Percentiles rank a stretch among this genome's conserved stretches.
Conservation (phyloP, 2,113 vertebrate species). For the Anhinga anhinga region DNA sequence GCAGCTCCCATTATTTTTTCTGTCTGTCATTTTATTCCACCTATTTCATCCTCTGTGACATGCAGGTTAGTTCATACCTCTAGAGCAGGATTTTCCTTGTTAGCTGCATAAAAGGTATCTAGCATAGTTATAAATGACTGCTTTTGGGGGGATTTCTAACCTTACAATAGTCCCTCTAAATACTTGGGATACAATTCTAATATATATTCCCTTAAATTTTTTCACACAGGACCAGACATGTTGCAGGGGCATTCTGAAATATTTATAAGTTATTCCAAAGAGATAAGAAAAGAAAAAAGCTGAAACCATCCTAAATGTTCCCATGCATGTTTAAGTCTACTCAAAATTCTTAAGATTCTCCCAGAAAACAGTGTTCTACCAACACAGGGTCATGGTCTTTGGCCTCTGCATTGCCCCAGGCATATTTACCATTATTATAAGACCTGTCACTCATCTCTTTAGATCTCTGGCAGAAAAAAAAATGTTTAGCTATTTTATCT, state of each 20-base stretch:
- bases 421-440: conserved; percentile 70
- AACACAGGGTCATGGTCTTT: conserved; percentile 60
- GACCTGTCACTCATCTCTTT: conserved; percentile 64
- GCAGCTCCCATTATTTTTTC: not conserved
- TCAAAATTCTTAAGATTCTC: conserved; percentile 64
- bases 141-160: not conserved
- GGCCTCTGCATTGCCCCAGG: conserved; percentile 52
- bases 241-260: not conserved
- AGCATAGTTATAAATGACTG: not conserved
- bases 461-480: conserved; percentile 50
- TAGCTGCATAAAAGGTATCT: not conserved
- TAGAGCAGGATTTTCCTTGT: not conserved
- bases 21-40: not conserved
- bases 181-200: not conserved
- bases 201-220: not conserved
- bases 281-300: conserved; percentile 46
- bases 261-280: conserved; percentile 48
- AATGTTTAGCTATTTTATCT: conserved; percentile 49
- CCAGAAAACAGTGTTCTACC: conserved; percentile 51
- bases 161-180: not conserved
- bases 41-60: not conserved
- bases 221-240: conserved; percentile 25
- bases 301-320: conserved; percentile 47
- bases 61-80: not conserved
- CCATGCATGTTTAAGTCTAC: conserved; percentile 55